Base-by-base conservation (phyloP, 2,113 vertebrate species). In the Brachyistius frenatus region DNA sequence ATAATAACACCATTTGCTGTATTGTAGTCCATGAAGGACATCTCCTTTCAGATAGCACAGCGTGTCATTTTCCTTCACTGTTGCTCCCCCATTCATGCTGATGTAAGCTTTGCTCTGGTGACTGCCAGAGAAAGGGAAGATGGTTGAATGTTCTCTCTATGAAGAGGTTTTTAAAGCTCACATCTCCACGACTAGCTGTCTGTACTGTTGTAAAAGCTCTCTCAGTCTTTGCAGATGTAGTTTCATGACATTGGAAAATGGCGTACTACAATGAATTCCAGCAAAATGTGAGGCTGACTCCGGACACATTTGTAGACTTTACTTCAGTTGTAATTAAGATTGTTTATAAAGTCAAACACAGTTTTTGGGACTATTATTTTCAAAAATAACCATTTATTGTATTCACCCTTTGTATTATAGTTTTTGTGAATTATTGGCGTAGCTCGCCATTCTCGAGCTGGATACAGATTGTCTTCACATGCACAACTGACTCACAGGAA, bases 11-110 rank as follows among this genome's bases (percentile, higher is more conserved):
- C 64, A 71, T 86, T 87, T 87, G 54, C 77, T 50, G 80, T 86
- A 91, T 80, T 71, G 68, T 76, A 70, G 67, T 81, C 76, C 80
- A 76, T 86, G 81, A 89, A 89, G 89, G 90, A 85, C 90, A 72
- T 83, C 72, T 84, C 67, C 81, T 67, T 73, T 50, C 69, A 71
- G 71, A 77, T 66, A 41, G 79, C 74, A 47, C 82, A 79, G 70
- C 73, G 35, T 84, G 86, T 78, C 67, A 73, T 87, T 81, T 86
- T 64, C 84, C 83, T 54, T 49, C 69, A n/a, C 75, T 37, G 84
- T 80, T 61, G 57, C 75, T 77, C 80, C 81, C 68, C 83, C 86
- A 76, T 78, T 86, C 68, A 71, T 54, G 74, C 73, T 77, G 74
- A 78, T 86, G 86, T 66, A 81, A 63, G 74, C 58, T 64, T 75